Conservation (phyloP, 2,113 vertebrate genomes). For the Neolamprologus caudopunctatus region DNA sequence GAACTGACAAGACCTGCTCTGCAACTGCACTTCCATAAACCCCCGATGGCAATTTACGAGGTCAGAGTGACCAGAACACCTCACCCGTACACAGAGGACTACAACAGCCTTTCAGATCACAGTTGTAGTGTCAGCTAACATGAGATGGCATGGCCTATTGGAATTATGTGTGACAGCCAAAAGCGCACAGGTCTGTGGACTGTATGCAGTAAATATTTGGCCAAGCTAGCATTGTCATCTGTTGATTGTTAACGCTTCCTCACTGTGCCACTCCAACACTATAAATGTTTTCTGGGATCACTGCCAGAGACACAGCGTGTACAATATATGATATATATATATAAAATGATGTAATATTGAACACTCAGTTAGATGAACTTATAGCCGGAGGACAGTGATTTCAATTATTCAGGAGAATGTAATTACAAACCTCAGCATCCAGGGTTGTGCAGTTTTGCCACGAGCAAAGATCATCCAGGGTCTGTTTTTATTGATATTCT, state of each 20-base stretch:
- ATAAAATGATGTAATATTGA: conserved; percentile 56
- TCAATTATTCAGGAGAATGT: conserved; percentile 67
- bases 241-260: not conserved
- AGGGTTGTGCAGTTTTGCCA: conserved; percentile 49
- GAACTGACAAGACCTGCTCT: conserved; percentile 59
- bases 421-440: conserved; percentile 54
- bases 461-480: conserved; percentile 62
- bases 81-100: conserved; percentile 5
- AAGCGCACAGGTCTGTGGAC: not conserved
- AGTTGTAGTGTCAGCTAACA: not conserved
- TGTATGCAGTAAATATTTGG: conserved; percentile 7
- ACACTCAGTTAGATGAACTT: conserved; percentile 52
- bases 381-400: conserved; percentile 51
- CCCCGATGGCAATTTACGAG: conserved; percentile 54
- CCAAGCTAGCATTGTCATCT: not conserved
- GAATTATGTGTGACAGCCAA: not conserved
- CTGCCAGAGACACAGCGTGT: conserved; percentile 5
- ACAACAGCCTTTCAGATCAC: not conserved
- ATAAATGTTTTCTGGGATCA: conserved; percentile 6
- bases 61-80: conserved; percentile 44
- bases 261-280: not conserved
- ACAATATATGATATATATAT: conserved; percentile 20
- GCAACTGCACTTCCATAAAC: conserved; percentile 51
- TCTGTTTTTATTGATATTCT: conserved; percentile 68
- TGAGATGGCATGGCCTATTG: not conserved